phyloP scores from a whole-genome alignment of 2,888 invertebrate genomes.

The Apotomis betuletana region DNA sequence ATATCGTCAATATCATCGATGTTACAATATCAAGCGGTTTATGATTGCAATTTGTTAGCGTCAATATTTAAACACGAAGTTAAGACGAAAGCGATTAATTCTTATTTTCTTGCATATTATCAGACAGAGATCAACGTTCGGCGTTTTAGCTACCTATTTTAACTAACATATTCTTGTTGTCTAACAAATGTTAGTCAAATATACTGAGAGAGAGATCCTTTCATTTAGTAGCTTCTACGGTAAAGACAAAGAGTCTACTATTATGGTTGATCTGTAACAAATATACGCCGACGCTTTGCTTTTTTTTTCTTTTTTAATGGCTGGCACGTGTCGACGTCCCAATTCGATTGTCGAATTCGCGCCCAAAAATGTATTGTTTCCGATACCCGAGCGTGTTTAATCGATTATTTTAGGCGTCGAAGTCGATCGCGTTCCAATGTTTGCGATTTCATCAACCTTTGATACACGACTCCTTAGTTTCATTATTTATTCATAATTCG shows the following conservation, averaged over 20 bases:
- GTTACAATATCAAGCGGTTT: conserved; percentile 32
- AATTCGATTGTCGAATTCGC: conserved; percentile 46
- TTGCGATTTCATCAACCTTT: conserved; percentile 55
- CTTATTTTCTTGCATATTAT: conserved; percentile 29
- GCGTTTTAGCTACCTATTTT: background rate
- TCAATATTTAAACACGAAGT: conserved; percentile 31
- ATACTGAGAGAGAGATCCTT: background rate
- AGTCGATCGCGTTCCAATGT: conserved; percentile 54
- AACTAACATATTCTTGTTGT: conserved; percentile 4
- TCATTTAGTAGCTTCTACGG: background rate
- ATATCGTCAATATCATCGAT: no score
- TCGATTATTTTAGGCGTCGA: conserved; percentile 78
- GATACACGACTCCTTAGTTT: conserved; percentile 43
- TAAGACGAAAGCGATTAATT: conserved; percentile 27
- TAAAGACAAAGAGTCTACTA: background rate
- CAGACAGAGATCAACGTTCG: conserved; percentile 11
- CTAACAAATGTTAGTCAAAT: conserved; percentile 13
- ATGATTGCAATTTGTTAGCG: conserved; percentile 37
- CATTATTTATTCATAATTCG: conserved; percentile 18
- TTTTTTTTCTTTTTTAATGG: conserved; percentile 35
- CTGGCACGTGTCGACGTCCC: conserved; percentile 40
- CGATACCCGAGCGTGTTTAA: conserved; percentile 74
- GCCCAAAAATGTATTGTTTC: conserved; percentile 61
- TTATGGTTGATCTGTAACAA: background rate
- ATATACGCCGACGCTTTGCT: background rate